Evolutionary conservation across 2,888 invertebrate species (phyloP).

Genomic region (Malacosoma neustria): DNA sequence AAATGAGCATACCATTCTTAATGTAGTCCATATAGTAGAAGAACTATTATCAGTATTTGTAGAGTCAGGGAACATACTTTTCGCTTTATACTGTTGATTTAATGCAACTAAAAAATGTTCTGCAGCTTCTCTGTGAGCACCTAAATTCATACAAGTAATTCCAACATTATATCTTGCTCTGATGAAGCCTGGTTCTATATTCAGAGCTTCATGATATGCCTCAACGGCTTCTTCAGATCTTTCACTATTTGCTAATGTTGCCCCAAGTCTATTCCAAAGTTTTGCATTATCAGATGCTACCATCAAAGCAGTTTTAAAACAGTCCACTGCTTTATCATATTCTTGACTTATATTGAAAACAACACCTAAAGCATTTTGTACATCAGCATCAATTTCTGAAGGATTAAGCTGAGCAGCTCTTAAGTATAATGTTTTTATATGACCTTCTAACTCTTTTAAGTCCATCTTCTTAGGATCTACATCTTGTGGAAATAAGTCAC

Average conservation of each 20-base stretch:
- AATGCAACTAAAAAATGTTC: constrained; percentile 96
- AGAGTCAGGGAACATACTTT: constrained; percentile 43
- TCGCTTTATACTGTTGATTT: constrained; percentile 87
- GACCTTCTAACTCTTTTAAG: constrained; percentile 64
- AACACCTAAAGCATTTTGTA: constrained; percentile 95
- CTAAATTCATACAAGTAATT: constrained; percentile 97
- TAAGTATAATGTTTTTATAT: constrained; percentile 84
- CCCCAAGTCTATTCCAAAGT: constrained; percentile 97
- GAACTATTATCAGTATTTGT: constrained; percentile 78
- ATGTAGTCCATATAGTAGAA: constrained; percentile 94
- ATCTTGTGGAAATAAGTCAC: constrained; percentile 78
- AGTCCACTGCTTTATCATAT: constrained; percentile 97
- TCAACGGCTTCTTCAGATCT: constrained; percentile 96
- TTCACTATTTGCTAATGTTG: constrained; percentile 96
- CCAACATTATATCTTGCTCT: constrained; percentile 98
- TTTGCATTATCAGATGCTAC: constrained; percentile 88
- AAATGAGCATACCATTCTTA: constrained; percentile 90
- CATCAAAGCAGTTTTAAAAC: constrained; percentile 92
- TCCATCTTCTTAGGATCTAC: constrained; percentile 53
- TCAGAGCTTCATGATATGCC: constrained; percentile 93
- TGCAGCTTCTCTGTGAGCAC: constrained; percentile 95
- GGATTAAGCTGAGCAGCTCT: constrained; percentile 87
- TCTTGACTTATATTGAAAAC: constrained; percentile 96
- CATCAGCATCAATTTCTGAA: constrained; percentile 86
- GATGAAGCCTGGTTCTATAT: constrained; percentile 95